Percentiles rank a stretch among this genome's conserved stretches.
phyloP scores from a whole-genome alignment of 2,888 invertebrate species.

The Oscheius sp. region DNA sequence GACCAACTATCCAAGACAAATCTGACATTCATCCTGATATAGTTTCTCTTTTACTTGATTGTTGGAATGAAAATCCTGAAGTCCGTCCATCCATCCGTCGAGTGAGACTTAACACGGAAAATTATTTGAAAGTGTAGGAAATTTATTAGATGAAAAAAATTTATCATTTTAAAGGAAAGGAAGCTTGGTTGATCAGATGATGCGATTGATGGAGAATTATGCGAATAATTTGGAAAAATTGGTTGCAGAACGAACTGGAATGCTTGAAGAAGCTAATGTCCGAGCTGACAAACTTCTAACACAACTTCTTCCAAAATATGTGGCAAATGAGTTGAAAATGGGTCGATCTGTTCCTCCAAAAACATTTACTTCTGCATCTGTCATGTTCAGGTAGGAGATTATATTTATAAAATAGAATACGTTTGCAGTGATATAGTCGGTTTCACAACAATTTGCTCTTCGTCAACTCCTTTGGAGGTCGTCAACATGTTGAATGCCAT shows the following conservation, averaged over 20 bases:
- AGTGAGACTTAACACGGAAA: conserved; percentile 68
- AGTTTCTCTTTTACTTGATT: conserved; percentile 54
- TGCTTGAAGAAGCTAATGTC: conserved; percentile 68
- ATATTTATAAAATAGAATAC: background rate
- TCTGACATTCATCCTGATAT: conserved; percentile 65
- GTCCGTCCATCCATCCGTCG: conserved; percentile 67
- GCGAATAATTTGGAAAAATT: conserved; percentile 69
- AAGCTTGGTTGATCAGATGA: conserved; percentile 58
- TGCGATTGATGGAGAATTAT: conserved; percentile 64
- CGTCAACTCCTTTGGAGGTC: conserved; percentile 54
- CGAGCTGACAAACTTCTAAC: conserved; percentile 65
- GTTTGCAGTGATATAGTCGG: conserved; percentile 62
- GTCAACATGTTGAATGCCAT: conserved; percentile 60
- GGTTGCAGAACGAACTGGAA: conserved; percentile 67
- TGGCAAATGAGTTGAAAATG: conserved; percentile 66
- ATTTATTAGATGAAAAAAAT: background rate
- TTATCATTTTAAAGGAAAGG: conserved; percentile 48
- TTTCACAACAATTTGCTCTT: conserved; percentile 59
- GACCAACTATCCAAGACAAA: conserved; percentile 60
- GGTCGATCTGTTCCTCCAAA: conserved; percentile 67
- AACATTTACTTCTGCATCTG: conserved; percentile 60
- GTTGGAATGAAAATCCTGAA: conserved; percentile 65
- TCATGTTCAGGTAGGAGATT: conserved; percentile 62
- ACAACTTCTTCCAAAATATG: conserved; percentile 66
- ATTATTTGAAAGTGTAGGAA: conserved; percentile 61